Conservation (phyloP, 2,888 invertebrate genomes). For the Helobdella robusta region DNA sequence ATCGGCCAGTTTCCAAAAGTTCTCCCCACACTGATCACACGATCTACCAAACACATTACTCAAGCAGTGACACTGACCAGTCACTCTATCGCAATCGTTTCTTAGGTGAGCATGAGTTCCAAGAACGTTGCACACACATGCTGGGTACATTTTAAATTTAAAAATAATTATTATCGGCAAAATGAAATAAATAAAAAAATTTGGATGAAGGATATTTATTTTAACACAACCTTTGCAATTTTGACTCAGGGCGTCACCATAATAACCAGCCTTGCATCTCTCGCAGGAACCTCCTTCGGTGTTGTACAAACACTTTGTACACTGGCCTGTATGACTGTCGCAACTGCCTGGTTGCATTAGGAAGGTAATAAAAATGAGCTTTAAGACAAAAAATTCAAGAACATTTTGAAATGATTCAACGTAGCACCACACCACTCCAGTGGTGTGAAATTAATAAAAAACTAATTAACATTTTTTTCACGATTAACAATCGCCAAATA, state of each 20-base stretch:
- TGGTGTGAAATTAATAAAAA: too few species aligned
- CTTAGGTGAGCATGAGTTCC: constrained; percentile 45
- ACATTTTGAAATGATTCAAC: too few species aligned
- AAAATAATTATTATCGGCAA: not conserved
- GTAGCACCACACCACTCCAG: too few species aligned
- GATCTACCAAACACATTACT: constrained; percentile 79
- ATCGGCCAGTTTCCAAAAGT: constrained; percentile 91
- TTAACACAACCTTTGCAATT: constrained; percentile 59
- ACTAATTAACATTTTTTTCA: too few species aligned
- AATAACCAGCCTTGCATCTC: constrained; percentile 74
- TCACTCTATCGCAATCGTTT: constrained; percentile 62
- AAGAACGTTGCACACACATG: constrained; percentile 77
- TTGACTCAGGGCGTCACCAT: constrained; percentile 74
- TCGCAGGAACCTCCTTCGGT: constrained; percentile 89
- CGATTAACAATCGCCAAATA: too few species aligned
- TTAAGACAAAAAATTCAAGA: too few species aligned
- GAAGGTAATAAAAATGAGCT: too few species aligned
- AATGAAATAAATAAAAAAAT: not conserved
- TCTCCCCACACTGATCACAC: constrained; percentile 77
- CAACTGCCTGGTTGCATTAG: constrained; percentile 25
- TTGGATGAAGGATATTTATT: not conserved
- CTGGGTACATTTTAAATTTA: constrained; percentile 42
- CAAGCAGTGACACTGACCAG: constrained; percentile 87
- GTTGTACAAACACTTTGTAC: constrained; percentile 55
- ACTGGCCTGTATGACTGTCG: constrained; percentile 54